A percentile compares a stretch with the other conserved stretches of the same genome.
phyloP scores from a whole-genome alignment of 1,140 invertebrate species.

The Drosophila ironensis region DNA sequence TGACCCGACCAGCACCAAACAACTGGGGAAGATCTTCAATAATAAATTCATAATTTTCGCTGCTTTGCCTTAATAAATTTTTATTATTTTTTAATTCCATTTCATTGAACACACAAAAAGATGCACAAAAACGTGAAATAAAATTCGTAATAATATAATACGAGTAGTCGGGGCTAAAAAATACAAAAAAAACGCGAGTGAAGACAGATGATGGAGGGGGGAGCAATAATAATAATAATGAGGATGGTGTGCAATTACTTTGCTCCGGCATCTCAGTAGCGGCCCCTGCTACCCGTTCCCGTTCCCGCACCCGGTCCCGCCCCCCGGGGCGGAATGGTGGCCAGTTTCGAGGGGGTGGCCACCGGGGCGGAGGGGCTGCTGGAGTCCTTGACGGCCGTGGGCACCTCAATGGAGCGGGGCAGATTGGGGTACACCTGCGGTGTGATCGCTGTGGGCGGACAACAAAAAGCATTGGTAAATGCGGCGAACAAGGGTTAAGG shows the following conservation, averaged over 20 bases:
- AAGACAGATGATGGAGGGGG: slow-evolving; percentile 14
- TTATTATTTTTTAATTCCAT: slow-evolving; percentile 77
- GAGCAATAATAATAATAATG: slow-evolving; percentile 35
- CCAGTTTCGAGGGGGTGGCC: neutral
- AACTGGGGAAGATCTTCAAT: slow-evolving; percentile 45
- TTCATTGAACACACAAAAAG: slow-evolving; percentile 48
- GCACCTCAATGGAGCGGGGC: slow-evolving; percentile 76
- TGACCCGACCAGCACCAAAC: slow-evolving; percentile 23
- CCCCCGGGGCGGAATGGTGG: slow-evolving; percentile 19
- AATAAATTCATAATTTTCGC: slow-evolving; percentile 77
- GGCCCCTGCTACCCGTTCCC: slow-evolving; percentile 29
- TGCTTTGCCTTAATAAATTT: slow-evolving; percentile 75
- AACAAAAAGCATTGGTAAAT: slow-evolving; percentile 1
- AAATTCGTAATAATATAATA: slow-evolving; percentile 62
- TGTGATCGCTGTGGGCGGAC: slow-evolving; percentile 61
- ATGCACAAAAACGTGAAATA: slow-evolving; percentile 9
- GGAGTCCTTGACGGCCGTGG: slow-evolving; percentile 34
- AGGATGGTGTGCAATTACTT: slow-evolving; percentile 44
- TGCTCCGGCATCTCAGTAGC: slow-evolving; percentile 21
- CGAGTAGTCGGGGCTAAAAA: slow-evolving; percentile 31
- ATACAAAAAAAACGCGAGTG: slow-evolving; percentile 20
- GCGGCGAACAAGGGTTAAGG: neutral
- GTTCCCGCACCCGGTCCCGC: neutral
- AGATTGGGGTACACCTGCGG: slow-evolving; percentile 70
- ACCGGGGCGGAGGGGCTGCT: neutral